A percentile compares a stretch with the other conserved stretches of the same genome.
Conservation (phyloP, 2,113 vertebrate genomes). For the Colinus virginianus region DNA sequence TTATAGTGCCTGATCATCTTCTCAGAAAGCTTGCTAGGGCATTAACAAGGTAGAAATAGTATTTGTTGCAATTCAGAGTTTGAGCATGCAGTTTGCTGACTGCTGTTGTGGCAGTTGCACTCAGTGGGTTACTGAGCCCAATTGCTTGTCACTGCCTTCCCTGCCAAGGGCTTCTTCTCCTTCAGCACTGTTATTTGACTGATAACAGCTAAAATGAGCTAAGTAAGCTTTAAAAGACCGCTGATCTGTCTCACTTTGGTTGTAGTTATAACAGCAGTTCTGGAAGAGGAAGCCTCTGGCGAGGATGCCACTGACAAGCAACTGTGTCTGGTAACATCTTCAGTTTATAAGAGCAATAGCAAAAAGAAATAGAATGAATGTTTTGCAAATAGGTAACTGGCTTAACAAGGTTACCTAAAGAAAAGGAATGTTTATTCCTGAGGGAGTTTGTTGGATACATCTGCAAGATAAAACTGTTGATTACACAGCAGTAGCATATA, state of each 20-base stretch:
- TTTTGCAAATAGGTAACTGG: not conserved
- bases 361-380: not conserved
- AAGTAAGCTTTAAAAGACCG: not conserved
- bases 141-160: not conserved
- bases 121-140: not conserved
- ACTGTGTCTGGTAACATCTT: not conserved
- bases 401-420: not conserved
- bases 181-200: not conserved
- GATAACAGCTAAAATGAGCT: not conserved
- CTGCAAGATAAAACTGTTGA: not conserved
- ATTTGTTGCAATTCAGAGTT: not conserved
- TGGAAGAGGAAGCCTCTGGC: not conserved
- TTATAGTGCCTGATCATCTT: slow-evolving; percentile 64
- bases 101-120: not conserved
- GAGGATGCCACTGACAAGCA: not conserved
- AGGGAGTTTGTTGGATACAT: not conserved
- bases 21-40: slow-evolving; percentile 42
- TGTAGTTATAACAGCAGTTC: not conserved
- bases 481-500: not conserved
- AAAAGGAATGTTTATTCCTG: not conserved
- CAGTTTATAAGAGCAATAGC: not conserved
- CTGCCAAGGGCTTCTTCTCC: not conserved
- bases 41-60: slow-evolving; percentile 41
- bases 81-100: not conserved
- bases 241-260: not conserved